Conservation (phyloP, 2,113 vertebrate species). For the Misgurnus anguillicaudatus region DNA sequence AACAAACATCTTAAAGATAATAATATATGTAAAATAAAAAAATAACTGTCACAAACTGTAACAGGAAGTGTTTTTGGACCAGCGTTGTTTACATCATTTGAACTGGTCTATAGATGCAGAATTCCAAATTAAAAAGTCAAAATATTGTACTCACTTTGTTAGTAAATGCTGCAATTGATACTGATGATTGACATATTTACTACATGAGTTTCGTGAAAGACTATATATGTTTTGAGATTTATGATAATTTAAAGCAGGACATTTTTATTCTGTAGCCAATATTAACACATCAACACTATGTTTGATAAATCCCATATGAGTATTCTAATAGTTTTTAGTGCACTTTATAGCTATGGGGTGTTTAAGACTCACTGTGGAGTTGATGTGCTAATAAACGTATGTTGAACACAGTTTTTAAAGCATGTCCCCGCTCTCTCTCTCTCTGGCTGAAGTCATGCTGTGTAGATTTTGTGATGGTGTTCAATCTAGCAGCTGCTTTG, state of each 20-base stretch:
- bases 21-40: too few relatives aligned
- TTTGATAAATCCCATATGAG: neutral
- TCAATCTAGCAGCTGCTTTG: neutral
- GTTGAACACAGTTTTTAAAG: constrained; percentile 6
- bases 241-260: neutral
- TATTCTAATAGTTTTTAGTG: constrained; percentile 16
- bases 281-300: neutral
- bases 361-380: constrained; percentile 11
- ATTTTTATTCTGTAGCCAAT: neutral
- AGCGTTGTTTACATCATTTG: too few relatives aligned
- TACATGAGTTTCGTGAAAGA: neutral
- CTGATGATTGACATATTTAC: constrained; percentile 25
- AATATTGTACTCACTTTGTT: constrained; percentile 7
- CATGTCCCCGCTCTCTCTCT: constrained; percentile 11
- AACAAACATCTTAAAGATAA: too few relatives aligned
- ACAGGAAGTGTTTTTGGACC: too few relatives aligned
- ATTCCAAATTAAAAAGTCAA: neutral
- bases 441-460: neutral
- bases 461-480: neutral
- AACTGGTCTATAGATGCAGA: too few relatives aligned
- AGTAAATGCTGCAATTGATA: constrained; percentile 18
- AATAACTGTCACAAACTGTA: too few relatives aligned
- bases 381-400: constrained; percentile 8
- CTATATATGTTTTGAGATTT: neutral
- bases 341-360: neutral